Evolutionary conservation across 2,888 invertebrate genomes (phyloP), one percentile per base, ranked within the genome.

Genomic region (Chrysotoxum bicinctum): DNA sequence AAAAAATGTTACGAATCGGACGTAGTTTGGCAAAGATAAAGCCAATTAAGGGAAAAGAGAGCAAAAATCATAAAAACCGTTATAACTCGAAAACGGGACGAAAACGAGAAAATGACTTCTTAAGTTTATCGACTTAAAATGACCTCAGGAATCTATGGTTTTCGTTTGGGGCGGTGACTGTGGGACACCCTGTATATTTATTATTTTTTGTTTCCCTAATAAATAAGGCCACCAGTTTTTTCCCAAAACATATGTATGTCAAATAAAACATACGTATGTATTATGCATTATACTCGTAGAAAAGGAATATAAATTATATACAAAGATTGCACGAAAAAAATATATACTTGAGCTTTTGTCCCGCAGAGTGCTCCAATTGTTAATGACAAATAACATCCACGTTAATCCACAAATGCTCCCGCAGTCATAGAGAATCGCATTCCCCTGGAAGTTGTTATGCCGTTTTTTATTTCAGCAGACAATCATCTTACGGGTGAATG

Each of bases 301-400:
- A 32, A 19, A 8, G 21, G 21, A 19, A 0, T 1, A 16, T 56
- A 26, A 32, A 56, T n/a, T n/a, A 6, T 32, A 56, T 1, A 16
- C 19, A 56, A 19, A 32, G 16, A 12, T 32, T 37, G 14, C 37
- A 37, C 6, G 23, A 43, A 19, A 30, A 16, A 62, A 19, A 43
- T 26, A 37, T 12, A 62, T 12, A 62, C 43, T 43, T 16, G 10
- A 21, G n/a, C n/a, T 45, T 37, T 37, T 21, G 30, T 16, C n/a
- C 19, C 52, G 7, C 32, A 26, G 16, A 54, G 48, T 40, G 37
- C 30, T 70, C 43, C 60, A 70, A 45, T 62, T 37, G 30, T 62
- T 72, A 72, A 58, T 35, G 64, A 30, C 58, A 58, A 50, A 58
- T 19, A 68, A 48, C 66, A 50, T 50, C 26, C 62, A 43, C 43